Base-by-base conservation (phyloP, 2,888 invertebrate genomes). In the Seira sanloemensis region DNA sequence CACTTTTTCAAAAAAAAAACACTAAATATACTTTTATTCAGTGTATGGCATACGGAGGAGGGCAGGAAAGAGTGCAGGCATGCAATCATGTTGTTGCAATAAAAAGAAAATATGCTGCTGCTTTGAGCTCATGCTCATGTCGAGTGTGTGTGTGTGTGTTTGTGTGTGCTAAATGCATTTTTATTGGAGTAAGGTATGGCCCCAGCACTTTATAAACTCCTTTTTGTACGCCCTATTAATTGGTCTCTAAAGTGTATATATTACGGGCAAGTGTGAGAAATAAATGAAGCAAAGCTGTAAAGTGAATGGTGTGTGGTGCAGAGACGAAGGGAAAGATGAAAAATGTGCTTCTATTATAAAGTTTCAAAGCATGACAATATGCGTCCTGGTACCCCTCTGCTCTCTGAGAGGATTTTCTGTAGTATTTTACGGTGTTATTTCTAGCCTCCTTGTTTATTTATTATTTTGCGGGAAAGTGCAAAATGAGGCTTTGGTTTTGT, bases 51-150 rank as follows among this genome's bases (percentile, higher is more conserved):
- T 7, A 37, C 5, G 4, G 37, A 12, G 12, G 37, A 37, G 37
- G 37, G 37, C 37, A 37, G 37, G 37, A 37, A 37, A 37, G 37
- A 37, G 37, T 37, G 37, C 37, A 37, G 12, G 37, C 37, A 67
- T 67, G 67, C 67, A 67, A 67, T 67, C 23, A 58, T 58, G 58
- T 27, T 69, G 69, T 78, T 78, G 77, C 69, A 78, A 78, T 69
- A 69, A 69, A 68, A 78, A 76, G 54, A 67, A 7, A 37, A 7
- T 37, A 37, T 75, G 37, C 66, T 5, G 72, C 23, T 54, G 16
- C 25, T 62, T 75, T 37, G 12, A 12, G n/a, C n/a, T n/a, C n/a
- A n/a, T n/a, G n/a, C n/a, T n/a, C n/a, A n/a, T n/a, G n/a, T n/a
- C n/a, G n/a, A n/a, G n/a, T n/a, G n/a, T n/a, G n/a, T n/a, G n/a